Conservation (phyloP, 2,113 vertebrate genomes). For the Clarias batrachus region DNA sequence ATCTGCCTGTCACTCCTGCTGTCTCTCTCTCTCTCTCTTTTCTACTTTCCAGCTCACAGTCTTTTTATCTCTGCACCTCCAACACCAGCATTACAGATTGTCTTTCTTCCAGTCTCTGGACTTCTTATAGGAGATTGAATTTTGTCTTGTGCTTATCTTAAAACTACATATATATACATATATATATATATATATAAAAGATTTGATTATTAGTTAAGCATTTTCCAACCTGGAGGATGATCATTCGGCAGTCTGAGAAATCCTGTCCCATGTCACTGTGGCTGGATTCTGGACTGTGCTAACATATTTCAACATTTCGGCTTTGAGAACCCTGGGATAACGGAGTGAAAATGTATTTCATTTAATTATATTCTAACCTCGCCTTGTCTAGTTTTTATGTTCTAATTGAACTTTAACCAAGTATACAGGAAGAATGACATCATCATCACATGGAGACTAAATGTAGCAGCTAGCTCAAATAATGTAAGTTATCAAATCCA, state of each 20-base stretch:
- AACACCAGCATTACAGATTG: background rate
- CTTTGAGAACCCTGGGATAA: background rate
- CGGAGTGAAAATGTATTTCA: background rate
- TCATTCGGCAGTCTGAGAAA: background rate
- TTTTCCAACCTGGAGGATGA: background rate
- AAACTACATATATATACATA: background rate
- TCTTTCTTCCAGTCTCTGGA: background rate
- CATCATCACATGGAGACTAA: too few relatives aligned
- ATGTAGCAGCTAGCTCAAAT: too few relatives aligned
- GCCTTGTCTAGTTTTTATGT: background rate
- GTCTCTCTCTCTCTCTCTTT: constrained; percentile 21
- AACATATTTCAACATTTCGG: background rate
- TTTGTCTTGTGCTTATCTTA: background rate
- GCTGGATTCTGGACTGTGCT: background rate
- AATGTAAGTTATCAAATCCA: too few relatives aligned
- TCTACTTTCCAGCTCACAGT: constrained; percentile 42
- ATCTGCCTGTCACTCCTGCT: constrained; percentile 9
- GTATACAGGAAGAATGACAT: too few relatives aligned
- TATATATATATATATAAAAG: too few relatives aligned
- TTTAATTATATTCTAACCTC: background rate
- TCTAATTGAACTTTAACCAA: background rate
- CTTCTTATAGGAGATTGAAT: background rate
- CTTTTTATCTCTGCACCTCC: background rate
- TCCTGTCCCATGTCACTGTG: background rate
- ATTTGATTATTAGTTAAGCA: background rate